These are phyloP conservation scores for Lerema accius DNA, from an alignment of 1,140 invertebrate genomes.

Conservation along the genomic window DNA sequence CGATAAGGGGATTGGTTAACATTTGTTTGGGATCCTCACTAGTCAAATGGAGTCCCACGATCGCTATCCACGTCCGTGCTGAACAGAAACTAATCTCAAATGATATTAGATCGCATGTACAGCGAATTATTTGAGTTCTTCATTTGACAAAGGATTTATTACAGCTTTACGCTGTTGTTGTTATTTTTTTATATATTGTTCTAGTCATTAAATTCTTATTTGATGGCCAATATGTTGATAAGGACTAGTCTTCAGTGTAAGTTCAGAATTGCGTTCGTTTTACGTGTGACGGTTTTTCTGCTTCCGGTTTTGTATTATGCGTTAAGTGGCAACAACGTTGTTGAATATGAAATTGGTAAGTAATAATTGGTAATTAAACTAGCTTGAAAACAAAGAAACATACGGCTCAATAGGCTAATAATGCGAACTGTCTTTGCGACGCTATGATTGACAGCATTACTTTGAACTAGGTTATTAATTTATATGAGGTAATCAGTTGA, in stretches of 20 bases:
- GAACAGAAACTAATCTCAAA: slow-evolving; percentile 35
- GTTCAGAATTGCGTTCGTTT: slow-evolving; percentile 47
- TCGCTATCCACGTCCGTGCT: slow-evolving; percentile 34
- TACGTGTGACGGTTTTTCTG: slow-evolving; percentile 61
- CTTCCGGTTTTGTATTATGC: slow-evolving; percentile 30
- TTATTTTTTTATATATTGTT: slow-evolving; percentile 22
- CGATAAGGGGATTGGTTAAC: slow-evolving; percentile 44
- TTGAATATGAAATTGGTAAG: slow-evolving; percentile 9
- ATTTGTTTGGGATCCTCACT: slow-evolving; percentile 8
- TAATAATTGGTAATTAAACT: no score
- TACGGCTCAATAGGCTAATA: no score
- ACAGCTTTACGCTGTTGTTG: slow-evolving; percentile 10
- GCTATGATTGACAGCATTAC: no score
- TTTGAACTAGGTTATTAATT: no score
- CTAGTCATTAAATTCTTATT: slow-evolving; percentile 39
- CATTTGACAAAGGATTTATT: slow-evolving; percentile 61
- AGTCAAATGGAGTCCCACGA: slow-evolving; percentile 9
- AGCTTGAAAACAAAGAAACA: no score
- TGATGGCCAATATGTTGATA: slow-evolving; percentile 73
- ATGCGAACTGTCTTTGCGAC: no score
- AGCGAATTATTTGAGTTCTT: slow-evolving; percentile 71
- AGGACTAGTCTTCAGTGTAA: slow-evolving; percentile 65
- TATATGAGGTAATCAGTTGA: no score
- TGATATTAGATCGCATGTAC: slow-evolving; percentile 62
- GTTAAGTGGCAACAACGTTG: background rate